These are phyloP conservation scores for Drosophila mojavensis DNA, from an alignment of 1,140 invertebrate genomes.

Conservation along the genomic window DNA sequence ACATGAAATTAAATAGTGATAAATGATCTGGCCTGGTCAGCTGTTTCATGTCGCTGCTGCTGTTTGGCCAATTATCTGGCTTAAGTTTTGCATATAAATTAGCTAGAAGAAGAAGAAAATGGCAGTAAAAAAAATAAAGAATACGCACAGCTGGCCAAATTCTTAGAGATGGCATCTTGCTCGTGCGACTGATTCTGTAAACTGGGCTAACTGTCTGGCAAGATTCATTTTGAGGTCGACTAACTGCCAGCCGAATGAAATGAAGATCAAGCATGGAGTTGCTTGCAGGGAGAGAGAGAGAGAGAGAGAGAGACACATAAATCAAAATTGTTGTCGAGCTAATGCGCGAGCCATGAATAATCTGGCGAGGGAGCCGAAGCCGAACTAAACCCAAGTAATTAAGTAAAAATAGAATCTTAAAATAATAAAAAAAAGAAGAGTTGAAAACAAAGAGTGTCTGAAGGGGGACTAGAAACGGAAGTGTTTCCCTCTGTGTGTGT, in stretches of 20 bases:
- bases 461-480: conserved; percentile 1
- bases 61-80: conserved; percentile 66
- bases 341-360: conserved; percentile 52
- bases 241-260: conserved; percentile 66
- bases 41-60: conserved; percentile 48
- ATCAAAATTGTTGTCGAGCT: conserved; percentile 35
- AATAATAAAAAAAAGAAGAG: conserved; percentile 12
- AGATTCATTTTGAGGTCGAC: conserved; percentile 61
- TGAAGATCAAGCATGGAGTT: conserved; percentile 45
- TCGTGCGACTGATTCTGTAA: conserved; percentile 43
- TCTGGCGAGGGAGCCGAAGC: conserved; percentile 20
- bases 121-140: conserved; percentile 59
- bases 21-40: conserved; percentile 73
- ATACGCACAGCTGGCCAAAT: conserved; percentile 36
- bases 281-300: background rate
- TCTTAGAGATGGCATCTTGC: conserved; percentile 16
- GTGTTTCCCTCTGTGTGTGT: conserved; percentile 62
- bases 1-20: conserved; percentile 60
- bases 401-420: conserved; percentile 68
- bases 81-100: conserved; percentile 77
- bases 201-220: conserved; percentile 67
- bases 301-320: conserved; percentile 4
- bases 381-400: conserved; percentile 65
- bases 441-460: conserved; percentile 1
- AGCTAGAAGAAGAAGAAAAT: conserved; percentile 50